These are phyloP conservation scores for Drosophila varians DNA, from an alignment of 1,140 invertebrate species.

Conservation along the genomic window DNA sequence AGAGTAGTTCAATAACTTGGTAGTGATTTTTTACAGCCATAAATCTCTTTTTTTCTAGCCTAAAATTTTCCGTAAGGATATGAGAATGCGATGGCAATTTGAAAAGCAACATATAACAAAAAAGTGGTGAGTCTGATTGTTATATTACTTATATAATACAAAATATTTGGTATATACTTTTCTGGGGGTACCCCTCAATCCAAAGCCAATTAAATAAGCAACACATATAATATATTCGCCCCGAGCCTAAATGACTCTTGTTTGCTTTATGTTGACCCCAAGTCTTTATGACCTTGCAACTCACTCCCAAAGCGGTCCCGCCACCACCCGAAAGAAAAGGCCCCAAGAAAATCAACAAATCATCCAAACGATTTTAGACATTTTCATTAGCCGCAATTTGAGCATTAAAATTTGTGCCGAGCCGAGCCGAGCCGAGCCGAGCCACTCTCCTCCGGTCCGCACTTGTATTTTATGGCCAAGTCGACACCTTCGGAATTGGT, in stretches of 20 bases:
- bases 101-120: no score
- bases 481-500: slow-evolving; percentile 40
- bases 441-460: background rate
- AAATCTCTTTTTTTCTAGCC: no score
- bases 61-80: no score
- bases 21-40: no score
- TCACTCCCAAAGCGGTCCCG: slow-evolving; percentile 2
- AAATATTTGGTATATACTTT: no score
- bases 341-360: slow-evolving; percentile 30
- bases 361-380: slow-evolving; percentile 36
- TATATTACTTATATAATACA: no score
- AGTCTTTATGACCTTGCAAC: slow-evolving; percentile 35
- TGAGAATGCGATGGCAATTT: no score
- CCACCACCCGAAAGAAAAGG: background rate
- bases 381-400: slow-evolving; percentile 47
- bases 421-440: no score
- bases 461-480: slow-evolving; percentile 25
- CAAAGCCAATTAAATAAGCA: background rate
- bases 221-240: background rate
- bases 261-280: slow-evolving; percentile 16
- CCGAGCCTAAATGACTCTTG: slow-evolving; percentile 1
- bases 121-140: no score
- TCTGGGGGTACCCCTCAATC: no score
- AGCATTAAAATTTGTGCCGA: slow-evolving; percentile 28
- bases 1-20: no score